Evolutionary conservation across 2,113 vertebrate species (phyloP).

Genomic region (Pterocles gutturalis): DNA sequence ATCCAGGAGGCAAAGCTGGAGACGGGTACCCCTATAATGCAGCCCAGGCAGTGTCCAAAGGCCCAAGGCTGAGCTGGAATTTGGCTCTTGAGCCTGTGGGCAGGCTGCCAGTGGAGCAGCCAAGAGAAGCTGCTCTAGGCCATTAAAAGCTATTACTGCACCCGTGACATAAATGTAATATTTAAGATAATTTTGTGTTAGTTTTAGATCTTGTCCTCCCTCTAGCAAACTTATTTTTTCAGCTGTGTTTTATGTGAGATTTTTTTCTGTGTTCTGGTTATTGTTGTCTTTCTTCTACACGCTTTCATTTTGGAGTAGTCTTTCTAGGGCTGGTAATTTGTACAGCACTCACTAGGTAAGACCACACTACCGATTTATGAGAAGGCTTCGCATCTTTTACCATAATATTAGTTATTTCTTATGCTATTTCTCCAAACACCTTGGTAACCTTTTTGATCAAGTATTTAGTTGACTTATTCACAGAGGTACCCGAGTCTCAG

Average conservation of each 20-base stretch:
- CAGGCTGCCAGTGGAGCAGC: not conserved
- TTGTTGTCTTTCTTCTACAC: not conserved
- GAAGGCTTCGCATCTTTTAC: not conserved
- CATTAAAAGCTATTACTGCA: not conserved
- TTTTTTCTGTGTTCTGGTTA: not conserved
- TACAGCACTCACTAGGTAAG: not conserved
- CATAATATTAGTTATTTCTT: not conserved
- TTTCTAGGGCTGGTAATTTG: not conserved
- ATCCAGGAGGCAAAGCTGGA: not conserved
- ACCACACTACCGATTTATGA: not conserved
- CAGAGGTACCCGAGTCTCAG: not conserved
- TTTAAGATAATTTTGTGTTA: not conserved
- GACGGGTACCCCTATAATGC: rapidly evolving
- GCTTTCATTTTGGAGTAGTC: not conserved
- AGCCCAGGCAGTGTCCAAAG: not conserved
- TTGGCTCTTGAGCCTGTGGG: not conserved
- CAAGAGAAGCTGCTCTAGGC: not conserved
- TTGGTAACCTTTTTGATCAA: not conserved
- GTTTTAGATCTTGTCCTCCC: not conserved
- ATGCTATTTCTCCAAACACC: rapidly evolving
- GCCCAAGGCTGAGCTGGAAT: not conserved
- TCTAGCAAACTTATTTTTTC: not conserved
- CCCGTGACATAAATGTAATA: not conserved
- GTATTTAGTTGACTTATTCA: not conserved
- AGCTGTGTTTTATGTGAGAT: not conserved